These are phyloP conservation scores for Drosophila anomalipes DNA, from an alignment of 2,888 invertebrate genomes.

Conservation along the genomic window DNA sequence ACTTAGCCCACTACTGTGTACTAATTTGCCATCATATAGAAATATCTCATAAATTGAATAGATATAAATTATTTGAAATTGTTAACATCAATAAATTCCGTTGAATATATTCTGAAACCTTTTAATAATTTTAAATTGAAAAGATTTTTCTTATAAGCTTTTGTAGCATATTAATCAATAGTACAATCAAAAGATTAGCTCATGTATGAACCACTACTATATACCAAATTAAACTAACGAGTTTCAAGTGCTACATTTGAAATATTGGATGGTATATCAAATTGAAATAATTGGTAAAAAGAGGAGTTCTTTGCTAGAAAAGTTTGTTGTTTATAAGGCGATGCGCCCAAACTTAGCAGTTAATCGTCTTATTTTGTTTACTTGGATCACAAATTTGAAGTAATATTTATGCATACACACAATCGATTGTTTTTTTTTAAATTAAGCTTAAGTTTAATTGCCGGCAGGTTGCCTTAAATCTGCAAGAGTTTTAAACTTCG, in stretches of 20 bases:
- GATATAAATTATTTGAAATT: conserved; percentile 1
- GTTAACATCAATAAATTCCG: background rate
- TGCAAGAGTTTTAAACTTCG: too few species aligned
- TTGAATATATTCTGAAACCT: background rate
- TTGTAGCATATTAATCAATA: background rate
- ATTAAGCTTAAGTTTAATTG: too few species aligned
- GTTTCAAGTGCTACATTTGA: background rate
- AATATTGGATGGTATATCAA: background rate
- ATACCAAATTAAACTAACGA: background rate
- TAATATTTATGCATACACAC: background rate
- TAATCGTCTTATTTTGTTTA: background rate
- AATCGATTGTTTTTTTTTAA: background rate
- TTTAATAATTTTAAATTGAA: too few species aligned
- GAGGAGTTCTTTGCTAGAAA: background rate
- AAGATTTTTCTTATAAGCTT: background rate
- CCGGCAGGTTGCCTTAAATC: too few species aligned
- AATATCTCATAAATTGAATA: background rate
- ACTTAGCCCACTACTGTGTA: background rate
- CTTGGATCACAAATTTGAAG: background rate
- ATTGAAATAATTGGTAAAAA: background rate
- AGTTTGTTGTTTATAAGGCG: background rate
- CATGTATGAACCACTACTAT: background rate
- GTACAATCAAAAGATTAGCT: background rate
- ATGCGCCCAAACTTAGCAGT: background rate
- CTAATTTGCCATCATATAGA: background rate